Percentiles rank a stretch among this genome's conserved stretches.
Conservation (phyloP, 1,140 invertebrate genomes). For the Bathynomus jamesi region DNA sequence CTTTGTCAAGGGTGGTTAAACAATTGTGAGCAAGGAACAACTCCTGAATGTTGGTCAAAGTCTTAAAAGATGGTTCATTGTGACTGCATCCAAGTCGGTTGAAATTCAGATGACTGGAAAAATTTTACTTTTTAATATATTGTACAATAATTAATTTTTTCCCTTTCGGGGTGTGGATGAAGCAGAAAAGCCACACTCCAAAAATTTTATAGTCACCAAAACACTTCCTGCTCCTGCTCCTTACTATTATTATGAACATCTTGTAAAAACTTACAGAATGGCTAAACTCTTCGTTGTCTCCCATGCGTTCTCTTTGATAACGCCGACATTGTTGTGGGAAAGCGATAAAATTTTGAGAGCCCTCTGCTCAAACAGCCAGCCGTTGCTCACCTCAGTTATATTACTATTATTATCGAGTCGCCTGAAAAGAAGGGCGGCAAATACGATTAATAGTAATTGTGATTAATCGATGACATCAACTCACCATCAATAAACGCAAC, state of each 20-base stretch:
- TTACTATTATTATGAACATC: background rate
- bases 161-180: background rate
- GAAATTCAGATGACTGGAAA: constrained; percentile 12
- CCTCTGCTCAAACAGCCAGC: constrained; percentile 7
- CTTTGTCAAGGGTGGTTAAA: background rate
- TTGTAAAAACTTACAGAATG: constrained; percentile 6
- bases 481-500: background rate
- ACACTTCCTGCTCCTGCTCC: no score
- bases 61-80: constrained; percentile 4
- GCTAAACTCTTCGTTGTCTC: constrained; percentile 6
- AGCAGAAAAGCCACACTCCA: background rate
- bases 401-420: constrained; percentile 5
- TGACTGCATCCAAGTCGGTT: constrained; percentile 9
- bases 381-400: constrained; percentile 5
- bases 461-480: background rate
- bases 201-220: background rate
- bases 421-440: background rate
- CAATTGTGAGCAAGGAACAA: constrained; percentile 9
- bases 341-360: constrained; percentile 6
- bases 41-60: constrained; percentile 2
- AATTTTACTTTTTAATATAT: background rate
- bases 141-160: background rate
- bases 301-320: constrained; percentile 6
- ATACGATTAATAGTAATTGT: background rate
- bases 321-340: constrained; percentile 5